A percentile compares a stretch with the other conserved stretches of the same genome.
phyloP scores from a whole-genome alignment of 2,113 vertebrate species.

The Rhynchomys soricoides region DNA sequence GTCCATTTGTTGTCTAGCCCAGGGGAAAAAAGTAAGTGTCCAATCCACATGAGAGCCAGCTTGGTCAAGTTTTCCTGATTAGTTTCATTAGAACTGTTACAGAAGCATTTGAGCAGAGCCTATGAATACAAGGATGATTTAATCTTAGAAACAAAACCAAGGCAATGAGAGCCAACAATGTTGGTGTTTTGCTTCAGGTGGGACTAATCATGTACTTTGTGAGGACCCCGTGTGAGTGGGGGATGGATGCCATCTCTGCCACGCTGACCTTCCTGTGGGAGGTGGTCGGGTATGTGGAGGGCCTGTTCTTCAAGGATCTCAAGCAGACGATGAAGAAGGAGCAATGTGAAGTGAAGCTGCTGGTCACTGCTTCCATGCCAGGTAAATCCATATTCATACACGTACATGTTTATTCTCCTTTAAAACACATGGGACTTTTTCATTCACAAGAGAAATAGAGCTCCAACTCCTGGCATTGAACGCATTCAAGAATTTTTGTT shows the following conservation, averaged over 20 bases:
- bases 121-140: background rate
- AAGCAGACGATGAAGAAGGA: conserved; percentile 99
- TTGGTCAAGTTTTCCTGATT: background rate
- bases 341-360: conserved; percentile 97
- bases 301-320: conserved; percentile 98
- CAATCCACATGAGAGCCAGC: background rate
- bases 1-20: background rate
- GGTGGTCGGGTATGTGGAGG: conserved; percentile 98
- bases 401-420: background rate
- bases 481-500: conserved; percentile 69
- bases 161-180: background rate
- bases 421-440: background rate
- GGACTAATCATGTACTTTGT: conserved; percentile 99
- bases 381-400: conserved; percentile 84
- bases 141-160: background rate
- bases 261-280: conserved; percentile 99
- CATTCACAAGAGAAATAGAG: conserved; percentile 57
- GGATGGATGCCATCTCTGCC: conserved; percentile 99
- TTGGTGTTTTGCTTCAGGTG: conserved; percentile 86
- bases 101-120: background rate
- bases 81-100: background rate
- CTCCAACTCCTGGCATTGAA: background rate
- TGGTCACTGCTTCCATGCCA: conserved; percentile 99
- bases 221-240: conserved; percentile 98
- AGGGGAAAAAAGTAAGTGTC: background rate